Evolutionary conservation across 2,797 vertebrate genomes (phyloP), one percentile per base, ranked within the genome.

Genomic region (Lateolabrax maculatus): DNA sequence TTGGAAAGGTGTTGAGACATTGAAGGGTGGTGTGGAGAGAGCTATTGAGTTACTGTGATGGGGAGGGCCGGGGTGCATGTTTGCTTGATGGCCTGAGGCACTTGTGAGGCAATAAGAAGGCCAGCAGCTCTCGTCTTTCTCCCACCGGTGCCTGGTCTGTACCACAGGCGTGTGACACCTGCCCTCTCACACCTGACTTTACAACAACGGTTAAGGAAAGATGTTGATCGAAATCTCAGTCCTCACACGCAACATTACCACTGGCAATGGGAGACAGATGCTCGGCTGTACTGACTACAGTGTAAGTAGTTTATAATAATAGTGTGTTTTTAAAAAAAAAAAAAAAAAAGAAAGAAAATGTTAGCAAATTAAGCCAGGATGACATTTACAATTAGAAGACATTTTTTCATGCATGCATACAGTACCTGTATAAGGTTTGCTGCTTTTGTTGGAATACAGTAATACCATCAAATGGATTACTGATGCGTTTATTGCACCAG

Each of bases 1-100:
- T 80, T 71, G 80, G 79, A 85, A 92, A 93, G 89, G 89, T 95
- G 95, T 93, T 92, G 92, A 95, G 92, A 94, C 89, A 63, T 84
- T 87, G 87, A 92, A 85, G 87, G 76, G 76, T 84, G 84, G 79
- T 86, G 89, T 78, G 61, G 81, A 91, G 81, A 83, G 81, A 76
- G 81, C 87, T 94, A 90, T 93, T 81, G 86, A 89, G 91, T 95
- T 95, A 93, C 90, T 80, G 77, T 58, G 71, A 79, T 58, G 71
- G 74, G 83, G 71, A 79, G 57, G 71, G 79, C 39, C 43, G 66
- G 61, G 84, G 80, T 74, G 77, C 81, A 82, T 87, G 91, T 91
- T 92, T 93, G 89, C 91, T 85, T 84, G 82, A 86, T 78, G 82
- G 90, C 87, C 79, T 25, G 60, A 83, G 83, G 91, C 84, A 80